Evolutionary conservation across 1,140 invertebrate species (phyloP).

Genomic region (Drosophila nikananu): DNA sequence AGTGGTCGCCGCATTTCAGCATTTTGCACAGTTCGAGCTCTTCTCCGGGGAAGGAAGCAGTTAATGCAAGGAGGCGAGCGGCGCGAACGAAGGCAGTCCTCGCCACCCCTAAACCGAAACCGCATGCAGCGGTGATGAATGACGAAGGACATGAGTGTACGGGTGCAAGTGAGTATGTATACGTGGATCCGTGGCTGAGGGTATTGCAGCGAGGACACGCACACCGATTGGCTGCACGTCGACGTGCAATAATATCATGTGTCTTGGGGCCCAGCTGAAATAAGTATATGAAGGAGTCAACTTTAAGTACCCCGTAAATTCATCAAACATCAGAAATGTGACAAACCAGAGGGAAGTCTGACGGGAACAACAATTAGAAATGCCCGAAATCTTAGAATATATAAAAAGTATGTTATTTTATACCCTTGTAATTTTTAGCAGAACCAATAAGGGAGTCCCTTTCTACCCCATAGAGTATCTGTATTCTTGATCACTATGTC

Average conservation of each 20-base stretch:
- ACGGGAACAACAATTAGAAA: neutral
- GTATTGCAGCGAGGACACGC: constrained; percentile 57
- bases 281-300: constrained; percentile 19
- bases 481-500: too few relatives aligned
- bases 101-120: constrained; percentile 75
- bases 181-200: constrained; percentile 12
- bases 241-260: constrained; percentile 78
- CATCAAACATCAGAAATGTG: neutral
- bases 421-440: neutral
- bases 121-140: constrained; percentile 74
- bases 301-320: constrained; percentile 8
- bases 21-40: constrained; percentile 49
- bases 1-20: constrained; percentile 59
- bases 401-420: neutral
- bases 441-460: neutral
- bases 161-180: constrained; percentile 8
- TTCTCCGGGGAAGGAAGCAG: constrained; percentile 37
- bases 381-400: neutral
- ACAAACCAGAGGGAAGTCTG: too few relatives aligned
- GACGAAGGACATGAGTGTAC: constrained; percentile 66
- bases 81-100: constrained; percentile 19
- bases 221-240: constrained; percentile 78
- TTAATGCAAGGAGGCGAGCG: constrained; percentile 19
- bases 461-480: neutral
- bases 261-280: constrained; percentile 51